Conservation (phyloP, 2,888 invertebrate species). For the Dynastes tityus region DNA sequence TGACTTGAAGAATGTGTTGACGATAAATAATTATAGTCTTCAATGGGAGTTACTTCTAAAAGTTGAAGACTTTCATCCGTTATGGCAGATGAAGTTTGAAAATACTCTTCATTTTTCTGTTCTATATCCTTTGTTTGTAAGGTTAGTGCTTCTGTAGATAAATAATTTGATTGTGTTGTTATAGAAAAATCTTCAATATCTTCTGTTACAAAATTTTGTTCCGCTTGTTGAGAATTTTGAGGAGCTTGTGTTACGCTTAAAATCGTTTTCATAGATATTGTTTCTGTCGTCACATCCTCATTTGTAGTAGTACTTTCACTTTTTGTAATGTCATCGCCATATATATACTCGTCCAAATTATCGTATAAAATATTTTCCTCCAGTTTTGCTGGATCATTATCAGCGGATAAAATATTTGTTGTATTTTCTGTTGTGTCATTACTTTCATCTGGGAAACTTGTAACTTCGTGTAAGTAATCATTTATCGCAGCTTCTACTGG, state of each 20-base stretch:
- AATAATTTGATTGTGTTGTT: no score
- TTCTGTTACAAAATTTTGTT: no score
- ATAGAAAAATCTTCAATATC: no score
- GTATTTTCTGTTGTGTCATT: neutral
- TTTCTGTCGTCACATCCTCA: neutral
- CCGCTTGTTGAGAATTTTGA: no score
- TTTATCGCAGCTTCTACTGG: neutral
- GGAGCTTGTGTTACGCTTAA: no score
- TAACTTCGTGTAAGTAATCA: neutral
- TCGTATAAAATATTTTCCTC: constrained; percentile 2
- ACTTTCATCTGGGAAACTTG: neutral
- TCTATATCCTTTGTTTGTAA: no score
- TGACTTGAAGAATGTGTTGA: neutral
- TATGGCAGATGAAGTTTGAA: neutral
- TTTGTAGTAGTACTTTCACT: neutral
- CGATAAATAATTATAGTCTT: neutral
- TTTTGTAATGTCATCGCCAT: constrained; percentile 1
- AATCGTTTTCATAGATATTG: no score
- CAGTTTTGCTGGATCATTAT: neutral
- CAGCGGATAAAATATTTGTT: neutral
- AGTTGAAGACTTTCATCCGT: neutral
- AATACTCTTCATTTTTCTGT: no score
- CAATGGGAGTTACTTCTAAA: constrained; percentile 3
- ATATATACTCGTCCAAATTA: constrained; percentile 15
- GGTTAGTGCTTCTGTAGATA: no score